Evolutionary conservation across 1,140 invertebrate species (phyloP), one percentile per base, ranked within the genome.

Genomic region (Drosophila subobscura): DNA sequence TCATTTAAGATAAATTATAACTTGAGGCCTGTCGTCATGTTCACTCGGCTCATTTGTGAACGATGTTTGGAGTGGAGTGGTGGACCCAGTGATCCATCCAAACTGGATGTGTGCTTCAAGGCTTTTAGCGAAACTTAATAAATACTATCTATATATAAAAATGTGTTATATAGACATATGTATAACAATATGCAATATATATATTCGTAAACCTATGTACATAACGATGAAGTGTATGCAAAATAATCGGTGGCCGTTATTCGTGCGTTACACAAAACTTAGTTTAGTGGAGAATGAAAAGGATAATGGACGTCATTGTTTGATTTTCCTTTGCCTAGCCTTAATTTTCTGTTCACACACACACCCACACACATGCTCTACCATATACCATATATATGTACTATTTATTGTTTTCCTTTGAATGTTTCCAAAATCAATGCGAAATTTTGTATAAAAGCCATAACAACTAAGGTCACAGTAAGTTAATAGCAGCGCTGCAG

Each of bases 381-480:
- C 33, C 33, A 37, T 12, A 37, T 12, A n/a, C n/a, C n/a, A 37
- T 10, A 12, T 37, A 37, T 37, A 57, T 72, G 55, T 73, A 64
- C 51, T 75, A 81, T 88, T 86, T 86, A 81, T 86, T 80, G 52
- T 54, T 79, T 72, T 60, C 29, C 50, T 66, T 53, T 64, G 40
- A 66, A 59, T 41, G 46, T 54, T 44, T 65, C 51, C 22, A 55
- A 63, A 59, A 63, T 49, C 40, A 41, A 47, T 53, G 44, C 33
- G 51, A 60, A 77, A 85, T 68, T 71, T 66, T 85, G 75, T 79
- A 73, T 81, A 83, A 83, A 88, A 86, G 81, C 81, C 81, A 86
- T 86, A 86, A 81, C 37, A 81, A 78, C 73, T 86, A 86, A 86
- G 81, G 79, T 86, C 73, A 83, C 77, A 76, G 81, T 86, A 88